phyloP scores from a whole-genome alignment of 2,888 invertebrate genomes.

The Tipula helvola region DNA sequence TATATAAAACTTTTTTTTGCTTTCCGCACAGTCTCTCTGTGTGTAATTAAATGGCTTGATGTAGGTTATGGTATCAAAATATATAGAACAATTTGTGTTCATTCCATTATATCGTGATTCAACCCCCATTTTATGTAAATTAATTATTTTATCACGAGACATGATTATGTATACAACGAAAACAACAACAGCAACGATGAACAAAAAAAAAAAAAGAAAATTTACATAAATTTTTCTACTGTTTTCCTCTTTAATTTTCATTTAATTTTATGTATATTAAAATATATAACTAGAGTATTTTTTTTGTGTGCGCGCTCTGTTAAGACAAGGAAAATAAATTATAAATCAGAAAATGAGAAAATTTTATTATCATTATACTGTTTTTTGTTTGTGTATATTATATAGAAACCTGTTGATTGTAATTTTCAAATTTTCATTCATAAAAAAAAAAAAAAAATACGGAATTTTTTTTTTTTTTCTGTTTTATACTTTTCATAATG shows the following conservation, averaged over 20 bases:
- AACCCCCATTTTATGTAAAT: neutral
- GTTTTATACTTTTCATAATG: neutral
- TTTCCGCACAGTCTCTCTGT: neutral
- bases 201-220: neutral
- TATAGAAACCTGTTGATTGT: constrained; percentile 4
- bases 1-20: neutral
- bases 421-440: constrained; percentile 4
- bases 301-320: neutral
- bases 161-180: neutral
- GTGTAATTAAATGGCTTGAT: neutral
- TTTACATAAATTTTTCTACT: constrained; percentile 4
- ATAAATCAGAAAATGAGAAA: constrained; percentile 4
- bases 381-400: neutral
- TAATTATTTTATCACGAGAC: neutral
- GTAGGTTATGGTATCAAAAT: neutral
- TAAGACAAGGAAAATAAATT: constrained; percentile 4
- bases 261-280: neutral
- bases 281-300: neutral
- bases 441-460: neutral
- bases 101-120: neutral
- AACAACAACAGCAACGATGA: neutral
- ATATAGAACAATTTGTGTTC: neutral
- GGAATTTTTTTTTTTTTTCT: neutral
- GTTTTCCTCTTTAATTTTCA: constrained; percentile 4
- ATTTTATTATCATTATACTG: neutral